Conservation (phyloP, 2,888 invertebrate genomes). For the Cybosia mesomella region DNA sequence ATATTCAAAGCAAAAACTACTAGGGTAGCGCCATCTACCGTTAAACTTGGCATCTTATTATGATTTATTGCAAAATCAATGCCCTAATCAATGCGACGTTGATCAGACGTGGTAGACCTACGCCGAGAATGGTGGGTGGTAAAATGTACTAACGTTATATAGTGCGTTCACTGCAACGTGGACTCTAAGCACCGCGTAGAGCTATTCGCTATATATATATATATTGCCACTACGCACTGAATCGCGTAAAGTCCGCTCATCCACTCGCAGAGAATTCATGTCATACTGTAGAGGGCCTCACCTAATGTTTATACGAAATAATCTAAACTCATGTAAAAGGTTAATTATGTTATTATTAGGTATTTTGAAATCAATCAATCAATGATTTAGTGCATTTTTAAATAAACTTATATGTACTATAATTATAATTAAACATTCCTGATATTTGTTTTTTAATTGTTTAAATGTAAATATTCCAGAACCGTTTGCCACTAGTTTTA, state of each 20-base stretch:
- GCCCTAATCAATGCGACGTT: background rate
- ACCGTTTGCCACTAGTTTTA: conserved; percentile 80
- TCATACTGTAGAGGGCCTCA: background rate
- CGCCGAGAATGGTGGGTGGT: background rate
- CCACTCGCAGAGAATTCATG: background rate
- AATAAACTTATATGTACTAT: conserved; percentile 35
- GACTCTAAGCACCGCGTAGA: background rate
- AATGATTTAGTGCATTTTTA: conserved; percentile 52
- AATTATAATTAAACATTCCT: conserved; percentile 48
- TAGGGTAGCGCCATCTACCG: conserved; percentile 28
- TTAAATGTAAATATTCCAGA: conserved; percentile 53
- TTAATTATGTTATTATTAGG: background rate
- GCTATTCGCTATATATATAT: background rate
- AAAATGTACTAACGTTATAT: background rate
- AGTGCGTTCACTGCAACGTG: background rate
- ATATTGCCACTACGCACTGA: background rate
- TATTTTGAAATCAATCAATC: conserved; percentile 12
- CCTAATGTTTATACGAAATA: background rate
- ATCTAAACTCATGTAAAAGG: conserved; percentile 1
- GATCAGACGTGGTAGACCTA: background rate
- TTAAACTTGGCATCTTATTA: conserved; percentile 7
- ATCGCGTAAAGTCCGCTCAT: background rate
- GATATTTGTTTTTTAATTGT: conserved; percentile 45
- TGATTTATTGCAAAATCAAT: background rate
- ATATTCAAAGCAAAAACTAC: conserved; percentile 16